Base-by-base conservation (phyloP, 2,888 invertebrate genomes). In the Phragmatobia fuliginosa region DNA sequence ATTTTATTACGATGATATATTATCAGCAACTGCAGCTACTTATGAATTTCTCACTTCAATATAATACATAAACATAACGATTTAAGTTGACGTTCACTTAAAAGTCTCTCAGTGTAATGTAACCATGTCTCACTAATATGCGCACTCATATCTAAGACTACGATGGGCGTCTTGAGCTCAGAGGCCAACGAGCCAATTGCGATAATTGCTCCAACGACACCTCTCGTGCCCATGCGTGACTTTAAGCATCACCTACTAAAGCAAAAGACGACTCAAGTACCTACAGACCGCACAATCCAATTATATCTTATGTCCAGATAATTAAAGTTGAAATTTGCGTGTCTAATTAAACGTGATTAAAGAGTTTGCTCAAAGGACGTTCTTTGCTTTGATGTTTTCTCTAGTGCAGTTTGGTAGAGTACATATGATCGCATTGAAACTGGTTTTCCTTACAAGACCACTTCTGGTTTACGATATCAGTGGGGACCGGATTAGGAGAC, bases 161-260 rank as follows among this genome's bases (percentile, higher is more conserved):
- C 87, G 88, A 92, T 91, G 94, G 94, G 93, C 94, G 94, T 93
- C 92, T 91, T 90, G 90, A 87, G 87, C 88, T 89, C 85, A 86
- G 89, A 91, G 91, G 89, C 92, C 91, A 91, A 90, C 91, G 91
- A 91, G 93, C 94, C 94, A 95, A 94, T 95, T 94, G 94, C 92
- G 88, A 91, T 94, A 94, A 95, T 95, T 94, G 92, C 91, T 84
- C 85, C 88, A 91, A 90, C 91, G 93, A 93, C 94, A 94, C 94
- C 93, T 94, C 92, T 92, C 87, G 85, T 91, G 90, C 86, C 86
- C 91, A 91, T 92, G 91, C 92, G 93, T 92, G 92, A 92, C 92
- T 90, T 89, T 91, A 91, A 91, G 89, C 85, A 81, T 77, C 83
- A 45, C 83, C 75, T 79, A 74, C 80, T 80, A 81, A 82, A 79